These are phyloP conservation scores for Drosophila kambysellisi DNA, from an alignment of 2,888 invertebrate species.

Conservation along the genomic window DNA sequence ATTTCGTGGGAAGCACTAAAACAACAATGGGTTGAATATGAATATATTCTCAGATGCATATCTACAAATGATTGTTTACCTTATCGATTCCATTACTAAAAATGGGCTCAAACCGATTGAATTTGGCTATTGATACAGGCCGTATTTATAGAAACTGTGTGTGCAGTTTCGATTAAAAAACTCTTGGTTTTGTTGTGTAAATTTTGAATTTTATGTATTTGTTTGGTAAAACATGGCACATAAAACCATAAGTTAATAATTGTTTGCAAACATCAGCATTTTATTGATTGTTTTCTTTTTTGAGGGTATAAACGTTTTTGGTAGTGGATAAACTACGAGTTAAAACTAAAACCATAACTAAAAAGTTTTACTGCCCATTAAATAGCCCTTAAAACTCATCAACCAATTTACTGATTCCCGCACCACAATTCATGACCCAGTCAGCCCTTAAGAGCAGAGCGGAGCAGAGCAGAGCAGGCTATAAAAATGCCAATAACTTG, in stretches of 20 bases:
- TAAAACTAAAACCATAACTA: conserved; percentile 5
- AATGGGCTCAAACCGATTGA: conserved; percentile 4
- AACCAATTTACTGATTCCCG: conserved; percentile 36
- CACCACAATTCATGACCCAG: background rate
- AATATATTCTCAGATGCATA: conserved; percentile 8
- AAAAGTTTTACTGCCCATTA: conserved; percentile 16
- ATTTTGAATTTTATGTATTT: background rate
- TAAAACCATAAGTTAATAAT: background rate
- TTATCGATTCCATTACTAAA: conserved; percentile 14
- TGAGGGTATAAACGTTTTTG: background rate
- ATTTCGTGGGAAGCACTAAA: conserved; percentile 32
- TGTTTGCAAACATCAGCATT: background rate
- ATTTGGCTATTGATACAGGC: conserved; percentile 2
- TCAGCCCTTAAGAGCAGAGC: conserved; percentile 20
- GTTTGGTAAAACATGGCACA: background rate
- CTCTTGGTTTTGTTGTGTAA: background rate
- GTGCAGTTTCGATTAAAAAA: background rate
- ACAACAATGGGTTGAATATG: conserved; percentile 12
- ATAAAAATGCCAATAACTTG: conserved; percentile 60
- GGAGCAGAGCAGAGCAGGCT: conserved; percentile 6
- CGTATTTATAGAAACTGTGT: conserved; percentile 9
- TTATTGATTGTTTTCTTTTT: background rate
- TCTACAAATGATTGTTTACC: conserved; percentile 23
- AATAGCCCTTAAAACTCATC: conserved; percentile 38
- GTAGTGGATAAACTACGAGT: background rate